These are phyloP conservation scores for Dasypolia templi DNA, from an alignment of 2,888 invertebrate species.

Conservation along the genomic window DNA sequence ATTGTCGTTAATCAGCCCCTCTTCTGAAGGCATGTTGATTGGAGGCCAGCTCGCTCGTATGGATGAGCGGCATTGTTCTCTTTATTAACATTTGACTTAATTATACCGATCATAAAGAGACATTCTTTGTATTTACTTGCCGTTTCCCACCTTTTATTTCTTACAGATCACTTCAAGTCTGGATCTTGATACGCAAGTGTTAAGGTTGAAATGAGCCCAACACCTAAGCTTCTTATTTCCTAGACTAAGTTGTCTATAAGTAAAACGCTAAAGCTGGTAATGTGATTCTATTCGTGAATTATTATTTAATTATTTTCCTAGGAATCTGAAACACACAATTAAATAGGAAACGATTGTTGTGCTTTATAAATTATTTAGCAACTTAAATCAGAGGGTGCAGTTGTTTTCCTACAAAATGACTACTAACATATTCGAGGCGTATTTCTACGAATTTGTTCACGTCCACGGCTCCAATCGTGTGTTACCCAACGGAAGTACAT, in stretches of 20 bases:
- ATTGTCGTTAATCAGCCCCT: constrained; percentile 88
- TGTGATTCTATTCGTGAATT: constrained; percentile 44
- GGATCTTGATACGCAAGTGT: constrained; percentile 21
- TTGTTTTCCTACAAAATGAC: constrained; percentile 48
- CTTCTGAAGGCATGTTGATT: constrained; percentile 85
- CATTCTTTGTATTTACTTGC: constrained; percentile 67
- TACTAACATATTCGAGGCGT: constrained; percentile 66
- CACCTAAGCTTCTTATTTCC: constrained; percentile 14
- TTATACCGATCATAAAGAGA: constrained; percentile 76
- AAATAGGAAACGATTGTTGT: constrained; percentile 34
- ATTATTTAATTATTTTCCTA: constrained; percentile 48
- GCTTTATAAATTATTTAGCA: constrained; percentile 56
- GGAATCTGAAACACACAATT: constrained; percentile 22
- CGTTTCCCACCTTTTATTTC: constrained; percentile 64
- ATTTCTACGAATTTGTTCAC: constrained; percentile 80
- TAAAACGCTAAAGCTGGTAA: constrained; percentile 19
- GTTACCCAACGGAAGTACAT: constrained; percentile 87
- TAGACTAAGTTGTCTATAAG: constrained; percentile 32
- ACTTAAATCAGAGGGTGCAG: constrained; percentile 46
- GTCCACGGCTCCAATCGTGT: constrained; percentile 78
- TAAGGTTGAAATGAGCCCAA: constrained; percentile 30
- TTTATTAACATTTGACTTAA: constrained; percentile 82
- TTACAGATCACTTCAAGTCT: constrained; percentile 38
- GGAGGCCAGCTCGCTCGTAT: constrained; percentile 72
- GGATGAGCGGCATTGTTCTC: constrained; percentile 79